phyloP scores from a whole-genome alignment of 2,888 invertebrate genomes.

The Slavum lentiscoides region DNA sequence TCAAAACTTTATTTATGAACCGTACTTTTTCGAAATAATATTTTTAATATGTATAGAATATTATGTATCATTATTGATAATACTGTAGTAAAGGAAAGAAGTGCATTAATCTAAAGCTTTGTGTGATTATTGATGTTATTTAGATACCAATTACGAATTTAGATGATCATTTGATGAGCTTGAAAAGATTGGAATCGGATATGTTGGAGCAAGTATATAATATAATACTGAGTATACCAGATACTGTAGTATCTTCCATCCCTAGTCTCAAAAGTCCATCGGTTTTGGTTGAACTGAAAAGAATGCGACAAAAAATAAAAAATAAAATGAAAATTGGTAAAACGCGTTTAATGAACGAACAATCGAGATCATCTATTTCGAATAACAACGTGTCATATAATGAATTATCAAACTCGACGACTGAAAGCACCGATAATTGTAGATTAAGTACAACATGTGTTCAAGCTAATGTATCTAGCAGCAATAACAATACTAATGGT shows the following conservation, averaged over 20 bases:
- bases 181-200: constrained; percentile 35
- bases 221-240: constrained; percentile 23
- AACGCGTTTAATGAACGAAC: constrained; percentile 21
- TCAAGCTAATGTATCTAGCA: background rate
- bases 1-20: too few relatives aligned
- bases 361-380: constrained; percentile 6
- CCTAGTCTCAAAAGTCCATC: constrained; percentile 27
- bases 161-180: constrained; percentile 12
- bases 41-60: too few relatives aligned
- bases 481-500: background rate
- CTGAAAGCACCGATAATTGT: constrained; percentile 6
- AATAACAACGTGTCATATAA: background rate
- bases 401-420: background rate
- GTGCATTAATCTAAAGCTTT: background rate
- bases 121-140: constrained; percentile 8
- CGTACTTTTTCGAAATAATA: too few relatives aligned
- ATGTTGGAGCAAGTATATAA: constrained; percentile 39
- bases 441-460: background rate
- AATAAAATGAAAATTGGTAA: constrained; percentile 43
- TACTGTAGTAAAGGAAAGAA: too few relatives aligned
- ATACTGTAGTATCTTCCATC: constrained; percentile 25
- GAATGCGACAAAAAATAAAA: constrained; percentile 48
- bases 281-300: constrained; percentile 23
- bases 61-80: too few relatives aligned
- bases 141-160: constrained; percentile 35